Evolutionary conservation across 2,113 vertebrate species (phyloP).

Genomic region (Leptocoma aspasia): DNA sequence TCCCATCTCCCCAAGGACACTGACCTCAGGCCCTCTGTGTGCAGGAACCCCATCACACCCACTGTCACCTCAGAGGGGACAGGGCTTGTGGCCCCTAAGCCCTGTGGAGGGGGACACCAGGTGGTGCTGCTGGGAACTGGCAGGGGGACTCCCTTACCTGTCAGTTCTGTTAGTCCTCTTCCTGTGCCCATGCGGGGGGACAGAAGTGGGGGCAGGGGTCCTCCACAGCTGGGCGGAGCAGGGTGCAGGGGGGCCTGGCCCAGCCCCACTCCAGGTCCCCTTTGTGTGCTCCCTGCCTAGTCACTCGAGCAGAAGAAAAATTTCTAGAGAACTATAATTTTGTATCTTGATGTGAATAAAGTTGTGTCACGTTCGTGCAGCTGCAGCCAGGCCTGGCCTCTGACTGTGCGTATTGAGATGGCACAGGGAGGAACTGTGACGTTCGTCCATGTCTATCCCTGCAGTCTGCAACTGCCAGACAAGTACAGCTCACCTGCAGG

Average conservation of each 20-base stretch:
- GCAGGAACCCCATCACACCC: not conserved
- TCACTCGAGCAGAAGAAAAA: conserved; percentile 52
- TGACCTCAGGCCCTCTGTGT: not conserved
- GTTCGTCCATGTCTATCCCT: not conserved
- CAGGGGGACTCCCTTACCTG: not conserved
- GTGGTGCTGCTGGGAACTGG: not conserved
- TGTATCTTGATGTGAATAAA: conserved; percentile 96
- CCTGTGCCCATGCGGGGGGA: not conserved
- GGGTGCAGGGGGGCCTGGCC: not conserved
- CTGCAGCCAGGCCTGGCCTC: conserved; percentile 64
- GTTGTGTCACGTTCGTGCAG: conserved; percentile 86
- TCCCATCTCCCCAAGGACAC: not conserved
- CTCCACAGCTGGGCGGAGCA: not conserved
- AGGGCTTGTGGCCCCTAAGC: not conserved
- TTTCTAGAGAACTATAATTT: conserved; percentile 91
- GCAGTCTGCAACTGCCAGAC: not conserved
- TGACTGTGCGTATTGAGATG: not conserved
- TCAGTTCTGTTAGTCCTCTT: not conserved
- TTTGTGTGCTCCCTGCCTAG: not conserved
- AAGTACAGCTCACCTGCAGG: not conserved
- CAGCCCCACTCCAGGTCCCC: not conserved
- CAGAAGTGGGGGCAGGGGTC: not conserved
- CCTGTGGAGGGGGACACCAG: not conserved
- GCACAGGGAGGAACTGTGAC: not conserved
- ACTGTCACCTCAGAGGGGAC: not conserved